Evolutionary conservation across 2,113 vertebrate genomes (phyloP), one percentile per base, ranked within the genome.

Genomic region (Nibea albiflora): DNA sequence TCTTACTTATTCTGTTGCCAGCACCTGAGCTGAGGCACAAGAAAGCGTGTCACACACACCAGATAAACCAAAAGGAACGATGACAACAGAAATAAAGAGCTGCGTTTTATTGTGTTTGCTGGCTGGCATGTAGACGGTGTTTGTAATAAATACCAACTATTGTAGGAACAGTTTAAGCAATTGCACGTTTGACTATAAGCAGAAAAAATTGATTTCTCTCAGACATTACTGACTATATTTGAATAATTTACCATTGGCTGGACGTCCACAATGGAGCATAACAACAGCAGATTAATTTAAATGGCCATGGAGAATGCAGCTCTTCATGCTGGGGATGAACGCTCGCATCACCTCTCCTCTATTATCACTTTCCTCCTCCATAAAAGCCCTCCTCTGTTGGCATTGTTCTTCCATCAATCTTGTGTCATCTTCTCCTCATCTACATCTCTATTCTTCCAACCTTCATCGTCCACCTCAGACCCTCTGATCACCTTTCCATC

Each of bases 401-500:
- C 26, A 16, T 65, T 72, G 66, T 81, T 83, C 69, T 74, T 31
- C 31, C 11, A 42, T 39, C 79, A n/a, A 19, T 61, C 72, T 52
- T 2, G 39, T 62, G 61, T 75, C 67, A 52, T 78, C 20, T 12
- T 68, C 70, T 74, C 14, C 61, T 83, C 74, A 28, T 88, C 70
- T 89, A 53, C 72, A 78, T 85, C 80, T 80, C 65, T 81, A 26
- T 73, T 75, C 53, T 49, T 39, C 24, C 68, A 50, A 68, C 73
- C 84, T 76, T 85, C 57, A 47, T 39, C 19, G 56, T 82, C 71
- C 78, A 72, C 50, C 73, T 77, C 78, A 31, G 68, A 81, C 54
- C 71, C 79, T 9, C 1, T 68, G 44, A 76, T 88, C 82, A 86
- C 81, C 75, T 81, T 53, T 76, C 28, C 88, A 76, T 80, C 85